phyloP scores from a whole-genome alignment of 2,797 vertebrate genomes.

The Cirrhinus molitorella region DNA sequence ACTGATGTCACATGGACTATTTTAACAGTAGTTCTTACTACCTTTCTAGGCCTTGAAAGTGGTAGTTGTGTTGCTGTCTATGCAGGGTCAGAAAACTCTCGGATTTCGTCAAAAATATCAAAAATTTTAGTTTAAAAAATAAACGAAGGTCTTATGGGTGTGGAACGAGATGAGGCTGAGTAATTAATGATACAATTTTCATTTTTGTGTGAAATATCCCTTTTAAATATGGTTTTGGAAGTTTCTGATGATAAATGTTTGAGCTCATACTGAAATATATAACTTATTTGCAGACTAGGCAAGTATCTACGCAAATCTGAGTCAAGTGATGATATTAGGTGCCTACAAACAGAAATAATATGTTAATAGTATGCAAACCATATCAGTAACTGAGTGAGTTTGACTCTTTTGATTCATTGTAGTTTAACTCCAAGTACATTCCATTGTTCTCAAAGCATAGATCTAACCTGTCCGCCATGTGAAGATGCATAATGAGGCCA shows the following conservation, averaged over 20 bases:
- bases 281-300: background rate
- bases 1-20: no score
- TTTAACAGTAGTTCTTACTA: no score
- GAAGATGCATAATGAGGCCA: constrained; percentile 30
- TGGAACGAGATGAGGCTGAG: background rate
- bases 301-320: background rate
- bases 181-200: background rate
- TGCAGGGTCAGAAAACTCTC: no score
- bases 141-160: background rate
- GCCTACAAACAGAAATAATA: background rate
- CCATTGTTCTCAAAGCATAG: constrained; percentile 26
- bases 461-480: constrained; percentile 9
- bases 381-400: background rate
- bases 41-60: no score
- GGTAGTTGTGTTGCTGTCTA: no score
- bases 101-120: no score
- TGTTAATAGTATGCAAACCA: background rate
- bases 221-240: background rate
- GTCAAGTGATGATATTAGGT: no score
- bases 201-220: background rate
- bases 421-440: constrained; percentile 4
- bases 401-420: background rate
- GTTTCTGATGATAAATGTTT: background rate
- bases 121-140: background rate
- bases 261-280: background rate